These are phyloP conservation scores for Theodoxus fluviatilis DNA, from an alignment of 2,888 invertebrate species.

Conservation along the genomic window DNA sequence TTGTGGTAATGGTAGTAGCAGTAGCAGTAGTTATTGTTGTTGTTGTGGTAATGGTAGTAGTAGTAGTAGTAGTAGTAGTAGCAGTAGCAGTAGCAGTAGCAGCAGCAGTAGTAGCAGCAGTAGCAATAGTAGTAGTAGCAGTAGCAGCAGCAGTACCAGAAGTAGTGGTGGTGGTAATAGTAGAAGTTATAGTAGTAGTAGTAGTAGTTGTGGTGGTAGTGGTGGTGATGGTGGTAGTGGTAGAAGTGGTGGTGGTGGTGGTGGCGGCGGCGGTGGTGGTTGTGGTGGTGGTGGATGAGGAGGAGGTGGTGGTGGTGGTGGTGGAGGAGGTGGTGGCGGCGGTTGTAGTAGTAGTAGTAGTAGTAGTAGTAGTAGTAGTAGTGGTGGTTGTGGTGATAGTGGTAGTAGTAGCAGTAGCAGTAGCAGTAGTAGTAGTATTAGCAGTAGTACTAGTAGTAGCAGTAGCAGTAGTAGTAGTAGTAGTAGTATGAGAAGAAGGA, in stretches of 20 bases:
- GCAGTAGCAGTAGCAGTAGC: not conserved
- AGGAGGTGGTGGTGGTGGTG: not conserved
- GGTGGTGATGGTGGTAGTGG: not conserved
- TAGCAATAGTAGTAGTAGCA: slow-evolving; percentile 1
- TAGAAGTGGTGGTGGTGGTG: not conserved
- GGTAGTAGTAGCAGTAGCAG: too few relatives aligned
- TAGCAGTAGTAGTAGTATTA: too few relatives aligned
- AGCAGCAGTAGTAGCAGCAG: slow-evolving; percentile 8
- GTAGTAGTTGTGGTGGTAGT: not conserved
- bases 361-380: slow-evolving; percentile 14
- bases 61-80: slow-evolving; percentile 1
- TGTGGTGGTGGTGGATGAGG: not conserved
- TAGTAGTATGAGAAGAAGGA: not conserved
- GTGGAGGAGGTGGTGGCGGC: not conserved
- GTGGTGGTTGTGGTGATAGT: too few relatives aligned
- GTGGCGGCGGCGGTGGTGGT: not conserved
- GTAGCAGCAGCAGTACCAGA: too few relatives aligned
- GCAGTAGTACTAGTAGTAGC: too few relatives aligned
- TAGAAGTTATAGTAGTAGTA: slow-evolving; percentile 1
- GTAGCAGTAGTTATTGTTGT: slow-evolving; percentile 26
- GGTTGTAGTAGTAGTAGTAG: slow-evolving; percentile 10
- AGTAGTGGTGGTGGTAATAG: not conserved
- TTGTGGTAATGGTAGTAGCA: too few relatives aligned
- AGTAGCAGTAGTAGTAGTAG: slow-evolving; percentile 9
- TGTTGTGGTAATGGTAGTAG: too few relatives aligned